Evolutionary conservation across 2,113 vertebrate genomes (phyloP).

Genomic region (Albula goreensis): DNA sequence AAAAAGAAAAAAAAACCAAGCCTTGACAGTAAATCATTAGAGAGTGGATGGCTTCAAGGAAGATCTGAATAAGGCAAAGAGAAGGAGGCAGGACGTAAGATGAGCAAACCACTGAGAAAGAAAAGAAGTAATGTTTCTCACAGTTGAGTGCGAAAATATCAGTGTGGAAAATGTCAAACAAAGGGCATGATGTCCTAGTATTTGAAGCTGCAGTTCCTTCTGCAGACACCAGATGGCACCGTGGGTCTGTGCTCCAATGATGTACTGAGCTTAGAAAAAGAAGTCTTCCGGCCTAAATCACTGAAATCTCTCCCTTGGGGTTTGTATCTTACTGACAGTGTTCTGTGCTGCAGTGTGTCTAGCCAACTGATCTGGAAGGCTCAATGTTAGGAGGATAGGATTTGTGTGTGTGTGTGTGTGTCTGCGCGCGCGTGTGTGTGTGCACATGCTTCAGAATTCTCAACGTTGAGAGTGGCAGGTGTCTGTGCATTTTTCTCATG

Average conservation of each 20-base stretch:
- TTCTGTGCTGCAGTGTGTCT: slow-evolving; percentile 3
- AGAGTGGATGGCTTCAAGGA: not conserved
- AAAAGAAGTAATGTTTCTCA: not conserved
- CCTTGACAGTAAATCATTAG: not conserved
- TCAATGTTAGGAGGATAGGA: too few relatives aligned
- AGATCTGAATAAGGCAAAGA: not conserved
- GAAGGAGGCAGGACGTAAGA: not conserved
- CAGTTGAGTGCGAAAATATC: not conserved
- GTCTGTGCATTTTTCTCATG: not conserved
- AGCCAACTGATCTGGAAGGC: not conserved
- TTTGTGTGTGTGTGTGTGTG: not conserved
- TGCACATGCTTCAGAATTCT: not conserved
- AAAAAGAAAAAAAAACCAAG: not conserved
- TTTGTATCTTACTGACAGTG: not conserved
- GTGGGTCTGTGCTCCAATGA: not conserved
- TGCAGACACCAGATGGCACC: slow-evolving; percentile 7
- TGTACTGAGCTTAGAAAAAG: not conserved
- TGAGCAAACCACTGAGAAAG: not conserved
- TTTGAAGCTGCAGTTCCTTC: not conserved
- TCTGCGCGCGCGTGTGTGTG: not conserved
- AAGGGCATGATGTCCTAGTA: not conserved
- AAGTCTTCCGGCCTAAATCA: not conserved
- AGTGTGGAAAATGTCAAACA: not conserved
- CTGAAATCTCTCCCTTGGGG: not conserved
- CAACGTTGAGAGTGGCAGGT: not conserved